A percentile compares a stretch with the other conserved stretches of the same genome.
Conservation (phyloP, 2,888 invertebrate genomes). For the Apodemia mormo region DNA sequence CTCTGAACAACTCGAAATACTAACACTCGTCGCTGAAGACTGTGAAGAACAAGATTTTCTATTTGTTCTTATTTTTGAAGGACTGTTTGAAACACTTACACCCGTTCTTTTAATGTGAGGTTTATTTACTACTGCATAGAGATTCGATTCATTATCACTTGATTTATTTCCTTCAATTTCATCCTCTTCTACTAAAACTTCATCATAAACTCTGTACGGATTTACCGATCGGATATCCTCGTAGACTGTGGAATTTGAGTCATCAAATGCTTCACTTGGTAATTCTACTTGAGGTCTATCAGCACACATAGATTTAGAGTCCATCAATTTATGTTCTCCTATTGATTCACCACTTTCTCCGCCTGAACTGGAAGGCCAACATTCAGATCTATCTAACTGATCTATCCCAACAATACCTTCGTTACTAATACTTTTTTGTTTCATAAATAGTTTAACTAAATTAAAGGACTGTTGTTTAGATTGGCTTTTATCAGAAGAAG, state of each 20-base stretch:
- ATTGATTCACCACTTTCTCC: constrained; percentile 83
- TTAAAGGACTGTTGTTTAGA: constrained; percentile 89
- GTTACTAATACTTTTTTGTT: constrained; percentile 92
- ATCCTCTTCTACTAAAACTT: constrained; percentile 73
- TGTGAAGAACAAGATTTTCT: constrained; percentile 73
- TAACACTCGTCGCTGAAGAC: constrained; percentile 77
- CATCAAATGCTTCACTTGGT: constrained; percentile 77
- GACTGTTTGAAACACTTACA: constrained; percentile 79
- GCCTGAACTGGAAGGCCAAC: constrained; percentile 87
- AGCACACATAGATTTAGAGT: constrained; percentile 48
- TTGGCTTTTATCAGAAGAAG: constrained; percentile 75
- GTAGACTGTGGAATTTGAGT: constrained; percentile 59
- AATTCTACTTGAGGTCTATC: constrained; percentile 77
- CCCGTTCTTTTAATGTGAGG: constrained; percentile 69
- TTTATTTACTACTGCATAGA: constrained; percentile 76
- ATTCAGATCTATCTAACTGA: constrained; percentile 87
- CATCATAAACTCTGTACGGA: constrained; percentile 71
- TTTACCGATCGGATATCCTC: constrained; percentile 64
- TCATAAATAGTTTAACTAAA: constrained; percentile 93
- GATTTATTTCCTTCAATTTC: constrained; percentile 71
- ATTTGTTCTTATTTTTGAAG: constrained; percentile 63
- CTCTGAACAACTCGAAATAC: constrained; percentile 79
- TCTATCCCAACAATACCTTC: constrained; percentile 89
- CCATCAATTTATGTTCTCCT: constrained; percentile 65
- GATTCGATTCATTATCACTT: constrained; percentile 66